Conservation (phyloP, 1,140 invertebrate species). For the Laupala kohalensis region DNA sequence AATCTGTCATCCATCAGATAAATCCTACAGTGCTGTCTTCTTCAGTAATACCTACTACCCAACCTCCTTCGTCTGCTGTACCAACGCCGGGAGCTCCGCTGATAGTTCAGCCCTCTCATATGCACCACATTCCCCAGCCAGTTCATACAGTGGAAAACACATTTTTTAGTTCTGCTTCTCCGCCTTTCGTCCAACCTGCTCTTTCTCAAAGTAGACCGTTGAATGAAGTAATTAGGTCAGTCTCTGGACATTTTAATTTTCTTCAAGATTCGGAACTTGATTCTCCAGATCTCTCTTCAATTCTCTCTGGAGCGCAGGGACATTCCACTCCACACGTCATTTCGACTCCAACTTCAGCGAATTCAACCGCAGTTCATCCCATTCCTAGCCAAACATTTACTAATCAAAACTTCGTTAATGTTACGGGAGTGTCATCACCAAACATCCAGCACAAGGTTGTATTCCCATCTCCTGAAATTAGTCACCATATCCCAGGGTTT, state of each 20-base stretch:
- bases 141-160: conserved; percentile 7
- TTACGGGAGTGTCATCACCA: too few relatives aligned
- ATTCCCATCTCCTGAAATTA: not conserved
- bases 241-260: conserved; percentile 10
- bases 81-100: not conserved
- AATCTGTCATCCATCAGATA: not conserved
- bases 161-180: conserved; percentile 9
- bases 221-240: conserved; percentile 11
- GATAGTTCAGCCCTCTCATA: not conserved
- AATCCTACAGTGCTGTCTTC: not conserved
- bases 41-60: not conserved
- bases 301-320: conserved; percentile 21
- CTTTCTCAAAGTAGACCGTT: conserved; percentile 2
- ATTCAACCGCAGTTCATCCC: conserved; percentile 27
- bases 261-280: conserved; percentile 25
- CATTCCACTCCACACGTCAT: not conserved
- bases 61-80: not conserved
- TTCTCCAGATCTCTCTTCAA: conserved; percentile 30
- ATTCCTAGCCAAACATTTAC: conserved; percentile 67
- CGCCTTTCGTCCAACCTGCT: conserved; percentile 8
- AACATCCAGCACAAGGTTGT: not conserved
- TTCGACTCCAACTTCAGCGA: conserved; percentile 1
- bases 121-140: not conserved
- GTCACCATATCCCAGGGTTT: conserved; percentile 11
- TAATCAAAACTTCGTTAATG: conserved; percentile 60